Evolutionary conservation across 2,797 vertebrate species (phyloP).

Genomic region (Dermochelys coriacea): DNA sequence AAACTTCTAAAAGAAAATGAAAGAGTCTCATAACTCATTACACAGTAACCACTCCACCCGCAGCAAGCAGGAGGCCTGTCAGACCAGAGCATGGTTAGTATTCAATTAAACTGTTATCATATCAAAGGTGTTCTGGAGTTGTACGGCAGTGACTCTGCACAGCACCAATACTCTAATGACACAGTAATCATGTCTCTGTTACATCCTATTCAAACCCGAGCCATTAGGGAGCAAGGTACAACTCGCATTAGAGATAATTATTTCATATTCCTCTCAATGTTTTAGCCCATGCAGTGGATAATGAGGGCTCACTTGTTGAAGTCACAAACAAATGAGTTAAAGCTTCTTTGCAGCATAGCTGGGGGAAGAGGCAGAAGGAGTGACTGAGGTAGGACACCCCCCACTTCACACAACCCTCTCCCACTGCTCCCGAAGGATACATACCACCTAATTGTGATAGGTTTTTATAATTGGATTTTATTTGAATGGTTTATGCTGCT

Average conservation of each 20-base stretch:
- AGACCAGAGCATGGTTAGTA: neutral
- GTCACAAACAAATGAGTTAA: constrained; percentile 49
- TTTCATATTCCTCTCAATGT: constrained; percentile 59
- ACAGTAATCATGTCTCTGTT: constrained; percentile 62
- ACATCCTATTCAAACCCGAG: constrained; percentile 51
- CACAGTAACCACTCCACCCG: neutral
- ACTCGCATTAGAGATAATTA: constrained; percentile 60
- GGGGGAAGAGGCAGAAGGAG: neutral
- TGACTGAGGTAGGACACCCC: constrained; percentile 4
- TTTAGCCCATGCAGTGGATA: constrained; percentile 12
- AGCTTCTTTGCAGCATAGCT: constrained; percentile 32
- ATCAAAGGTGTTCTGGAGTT: constrained; percentile 27
- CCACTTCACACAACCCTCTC: too few relatives aligned
- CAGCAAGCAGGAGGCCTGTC: neutral
- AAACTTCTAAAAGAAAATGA: neutral
- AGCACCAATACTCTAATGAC: constrained; percentile 47
- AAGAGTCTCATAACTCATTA: neutral
- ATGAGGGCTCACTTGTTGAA: constrained; percentile 52
- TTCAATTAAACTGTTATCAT: constrained; percentile 47
- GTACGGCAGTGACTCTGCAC: constrained; percentile 39
- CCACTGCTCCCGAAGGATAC: neutral
- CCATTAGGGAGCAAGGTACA: constrained; percentile 45
- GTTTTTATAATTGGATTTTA: constrained; percentile 63
- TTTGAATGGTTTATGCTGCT: constrained; percentile 45
- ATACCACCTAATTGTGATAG: constrained; percentile 60